Conservation (phyloP, 2,888 invertebrate genomes). For the Cordylochernes scorpioides region DNA sequence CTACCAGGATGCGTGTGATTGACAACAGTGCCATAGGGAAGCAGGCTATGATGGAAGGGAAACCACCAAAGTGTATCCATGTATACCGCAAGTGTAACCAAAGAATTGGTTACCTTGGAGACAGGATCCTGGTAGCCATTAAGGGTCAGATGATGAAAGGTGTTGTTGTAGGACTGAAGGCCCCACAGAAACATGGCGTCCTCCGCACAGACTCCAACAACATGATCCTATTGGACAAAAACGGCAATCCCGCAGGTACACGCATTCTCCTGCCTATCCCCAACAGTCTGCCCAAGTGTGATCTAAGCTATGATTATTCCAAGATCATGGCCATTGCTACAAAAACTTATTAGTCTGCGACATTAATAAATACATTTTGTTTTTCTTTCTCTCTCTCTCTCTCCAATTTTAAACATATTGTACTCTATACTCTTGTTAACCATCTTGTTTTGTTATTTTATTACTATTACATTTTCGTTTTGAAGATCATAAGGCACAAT, state of each 20-base stretch:
- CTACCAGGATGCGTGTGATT: constrained; percentile 60
- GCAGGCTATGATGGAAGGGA: constrained; percentile 74
- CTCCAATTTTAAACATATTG: no score
- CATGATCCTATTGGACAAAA: constrained; percentile 77
- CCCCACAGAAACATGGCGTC: constrained; percentile 49
- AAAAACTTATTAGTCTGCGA: no score
- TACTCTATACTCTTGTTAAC: no score
- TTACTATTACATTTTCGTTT: no score
- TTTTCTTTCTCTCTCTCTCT: no score
- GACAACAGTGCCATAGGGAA: constrained; percentile 91
- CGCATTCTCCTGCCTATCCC: constrained; percentile 86
- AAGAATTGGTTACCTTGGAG: constrained; percentile 35
- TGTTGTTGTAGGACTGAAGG: constrained; percentile 52
- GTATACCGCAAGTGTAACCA: constrained; percentile 50
- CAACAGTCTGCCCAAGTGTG: constrained; percentile 49
- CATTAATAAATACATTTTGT: no score
- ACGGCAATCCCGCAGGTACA: constrained; percentile 75
- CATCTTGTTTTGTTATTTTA: no score
- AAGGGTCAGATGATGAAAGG: constrained; percentile 84
- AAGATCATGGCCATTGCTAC: constrained; percentile 70
- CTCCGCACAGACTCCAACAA: constrained; percentile 88
- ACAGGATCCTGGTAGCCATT: constrained; percentile 69
- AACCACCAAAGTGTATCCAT: constrained; percentile 74
- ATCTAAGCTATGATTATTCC: constrained; percentile 74
- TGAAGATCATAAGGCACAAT: no score